Evolutionary conservation across 2,113 vertebrate genomes (phyloP), one percentile per base, ranked within the genome.

Genomic region (Phyllostomus hastatus): DNA sequence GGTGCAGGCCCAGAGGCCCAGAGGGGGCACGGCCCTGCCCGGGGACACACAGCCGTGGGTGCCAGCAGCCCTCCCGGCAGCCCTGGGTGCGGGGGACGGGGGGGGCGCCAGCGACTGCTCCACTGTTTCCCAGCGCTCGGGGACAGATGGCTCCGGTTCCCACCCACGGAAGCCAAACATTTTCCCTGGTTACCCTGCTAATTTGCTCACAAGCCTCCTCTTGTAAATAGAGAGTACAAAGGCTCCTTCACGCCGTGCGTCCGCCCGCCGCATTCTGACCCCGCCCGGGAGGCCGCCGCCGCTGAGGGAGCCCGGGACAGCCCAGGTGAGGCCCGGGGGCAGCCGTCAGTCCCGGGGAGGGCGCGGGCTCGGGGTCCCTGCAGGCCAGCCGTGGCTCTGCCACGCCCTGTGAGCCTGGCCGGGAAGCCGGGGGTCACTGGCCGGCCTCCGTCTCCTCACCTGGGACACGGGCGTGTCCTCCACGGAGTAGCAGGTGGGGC

Each of bases 171-270:
- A 96, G 95, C 97, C 97, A 98, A 97, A 97, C 97, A 97, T 96
- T 97, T 94, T 96, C 97, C 97, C 96, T 97, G 97, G 97, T 95
- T 95, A 97, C 97, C 83, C 90, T 86, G 96, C 97, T 97, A 93
- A 97, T 95, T 87, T 76, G 95, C 93, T 96, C 97, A 85, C 90
- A 85, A 89, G 85, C 81, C 80, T 94, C 88, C 59, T 96, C 94
- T 95, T 94, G 96, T 97, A 97, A 97, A 97, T 67, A 97, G 33
- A 97, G 96, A 95, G 97, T 94, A 96, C 83, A 92, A 66, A 94
- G 80, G 17, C 92, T 84, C 78, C 93, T 11, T 15, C 1, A 3
- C 10, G 4, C 41, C 2, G 83, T 14, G 3, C 48, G 61, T 70
- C 70, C n/a, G 84, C 43, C 4, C 0, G 22, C 76, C 5, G 20